phyloP scores from a whole-genome alignment of 2,888 invertebrate species.

The Phlogophora meticulosa region DNA sequence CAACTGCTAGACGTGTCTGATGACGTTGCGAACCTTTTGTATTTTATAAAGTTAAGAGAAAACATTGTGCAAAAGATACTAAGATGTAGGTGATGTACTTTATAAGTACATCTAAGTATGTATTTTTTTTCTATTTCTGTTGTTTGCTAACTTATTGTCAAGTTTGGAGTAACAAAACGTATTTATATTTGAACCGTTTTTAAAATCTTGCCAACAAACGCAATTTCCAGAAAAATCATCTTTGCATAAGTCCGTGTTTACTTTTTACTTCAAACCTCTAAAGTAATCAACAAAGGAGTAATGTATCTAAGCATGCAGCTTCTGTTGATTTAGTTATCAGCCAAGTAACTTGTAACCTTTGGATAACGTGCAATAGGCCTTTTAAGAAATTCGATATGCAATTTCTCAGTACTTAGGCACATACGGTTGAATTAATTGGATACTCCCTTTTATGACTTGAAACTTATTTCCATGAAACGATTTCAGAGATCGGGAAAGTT shows the following conservation, averaged over 20 bases:
- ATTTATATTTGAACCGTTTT: no score
- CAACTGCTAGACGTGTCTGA: not conserved
- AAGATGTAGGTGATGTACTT: not conserved
- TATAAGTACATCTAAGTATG: no score
- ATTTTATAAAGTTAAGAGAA: not conserved
- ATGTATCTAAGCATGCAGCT: not conserved
- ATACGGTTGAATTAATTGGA: not conserved
- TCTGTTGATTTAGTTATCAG: constrained; percentile 46
- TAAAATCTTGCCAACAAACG: no score
- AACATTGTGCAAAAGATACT: not conserved
- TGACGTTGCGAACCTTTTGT: constrained; percentile 17
- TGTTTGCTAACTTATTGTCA: not conserved
- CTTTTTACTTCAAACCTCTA: constrained; percentile 14
- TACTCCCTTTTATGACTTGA: no score
- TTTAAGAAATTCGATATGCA: constrained; percentile 13
- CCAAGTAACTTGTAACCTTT: constrained; percentile 33
- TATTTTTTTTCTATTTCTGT: no score
- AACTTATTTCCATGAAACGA: not conserved
- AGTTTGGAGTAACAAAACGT: no score
- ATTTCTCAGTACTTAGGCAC: not conserved
- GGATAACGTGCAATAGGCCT: constrained; percentile 18
- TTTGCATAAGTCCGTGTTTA: constrained; percentile 20
- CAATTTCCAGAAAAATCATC: no score
- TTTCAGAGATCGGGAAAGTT: not conserved
- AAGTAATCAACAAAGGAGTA: constrained; percentile 7